phyloP scores from a whole-genome alignment of 92 coral and sea anemone genomes.

The Diadumene lineata region DNA sequence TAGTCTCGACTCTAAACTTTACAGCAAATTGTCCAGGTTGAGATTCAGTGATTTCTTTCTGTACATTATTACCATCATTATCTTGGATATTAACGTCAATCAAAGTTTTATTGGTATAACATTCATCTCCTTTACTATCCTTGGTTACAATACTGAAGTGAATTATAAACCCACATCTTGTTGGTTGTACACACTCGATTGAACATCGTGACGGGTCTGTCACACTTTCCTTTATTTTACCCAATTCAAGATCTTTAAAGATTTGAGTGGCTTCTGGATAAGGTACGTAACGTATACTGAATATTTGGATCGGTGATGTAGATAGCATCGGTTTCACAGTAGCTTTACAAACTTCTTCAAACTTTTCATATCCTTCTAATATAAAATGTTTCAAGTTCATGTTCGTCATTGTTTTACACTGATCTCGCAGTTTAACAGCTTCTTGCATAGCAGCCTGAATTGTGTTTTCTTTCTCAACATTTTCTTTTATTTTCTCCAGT shows the following conservation, averaged over 20 bases:
- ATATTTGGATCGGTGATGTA: background rate
- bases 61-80: conserved; percentile 7
- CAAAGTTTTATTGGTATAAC: background rate
- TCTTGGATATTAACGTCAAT: background rate
- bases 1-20: background rate
- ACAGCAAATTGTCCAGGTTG: background rate
- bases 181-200: background rate
- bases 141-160: background rate
- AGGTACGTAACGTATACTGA: conserved; percentile 3
- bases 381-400: background rate
- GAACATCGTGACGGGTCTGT: conserved; percentile 6
- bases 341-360: background rate
- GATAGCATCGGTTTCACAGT: background rate
- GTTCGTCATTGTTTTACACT: background rate
- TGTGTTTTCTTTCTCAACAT: background rate
- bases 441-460: background rate
- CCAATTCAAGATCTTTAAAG: background rate
- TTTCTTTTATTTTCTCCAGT: background rate
- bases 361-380: background rate
- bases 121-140: background rate
- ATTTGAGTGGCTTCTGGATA: background rate
- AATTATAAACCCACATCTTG: conserved; percentile 1
- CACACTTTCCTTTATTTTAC: background rate
- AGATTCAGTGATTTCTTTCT: background rate
- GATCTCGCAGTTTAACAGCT: background rate